phyloP scores from a whole-genome alignment of 1,140 invertebrate species.

The Drosophila nigromelanica region DNA sequence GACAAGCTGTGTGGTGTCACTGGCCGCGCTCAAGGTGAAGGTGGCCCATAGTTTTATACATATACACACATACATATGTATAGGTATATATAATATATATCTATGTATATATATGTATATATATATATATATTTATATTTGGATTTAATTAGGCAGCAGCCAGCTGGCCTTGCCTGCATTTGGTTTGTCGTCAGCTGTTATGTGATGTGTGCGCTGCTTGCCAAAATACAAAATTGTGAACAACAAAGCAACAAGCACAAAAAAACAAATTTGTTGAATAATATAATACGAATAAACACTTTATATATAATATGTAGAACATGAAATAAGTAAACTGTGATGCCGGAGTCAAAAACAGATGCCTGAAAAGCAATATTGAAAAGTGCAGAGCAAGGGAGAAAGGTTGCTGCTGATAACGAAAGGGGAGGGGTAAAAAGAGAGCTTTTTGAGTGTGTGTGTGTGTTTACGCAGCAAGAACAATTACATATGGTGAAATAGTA shows the following conservation, averaged over 20 bases:
- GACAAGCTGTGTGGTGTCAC: slow-evolving; percentile 49
- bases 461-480: slow-evolving; percentile 24
- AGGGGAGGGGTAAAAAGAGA: slow-evolving; percentile 6
- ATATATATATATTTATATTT: slow-evolving; percentile 22
- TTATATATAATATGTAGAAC: background rate
- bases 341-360: background rate
- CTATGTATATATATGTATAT: slow-evolving; percentile 18
- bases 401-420: slow-evolving; percentile 8
- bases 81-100: background rate
- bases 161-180: slow-evolving; percentile 72
- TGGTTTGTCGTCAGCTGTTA: slow-evolving; percentile 69
- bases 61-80: slow-evolving; percentile 22
- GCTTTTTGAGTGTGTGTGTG: slow-evolving; percentile 2
- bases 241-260: slow-evolving; percentile 24
- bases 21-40: slow-evolving; percentile 64
- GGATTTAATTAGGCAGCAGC: slow-evolving; percentile 26
- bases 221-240: slow-evolving; percentile 49
- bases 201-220: slow-evolving; percentile 61
- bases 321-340: background rate
- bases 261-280: slow-evolving; percentile 24
- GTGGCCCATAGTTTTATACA: slow-evolving; percentile 8
- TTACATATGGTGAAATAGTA: slow-evolving; percentile 39
- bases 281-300: background rate
- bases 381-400: background rate
- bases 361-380: background rate